These are phyloP conservation scores for Myotis davidii DNA, from an alignment of 2,113 vertebrate species.

Conservation along the genomic window DNA sequence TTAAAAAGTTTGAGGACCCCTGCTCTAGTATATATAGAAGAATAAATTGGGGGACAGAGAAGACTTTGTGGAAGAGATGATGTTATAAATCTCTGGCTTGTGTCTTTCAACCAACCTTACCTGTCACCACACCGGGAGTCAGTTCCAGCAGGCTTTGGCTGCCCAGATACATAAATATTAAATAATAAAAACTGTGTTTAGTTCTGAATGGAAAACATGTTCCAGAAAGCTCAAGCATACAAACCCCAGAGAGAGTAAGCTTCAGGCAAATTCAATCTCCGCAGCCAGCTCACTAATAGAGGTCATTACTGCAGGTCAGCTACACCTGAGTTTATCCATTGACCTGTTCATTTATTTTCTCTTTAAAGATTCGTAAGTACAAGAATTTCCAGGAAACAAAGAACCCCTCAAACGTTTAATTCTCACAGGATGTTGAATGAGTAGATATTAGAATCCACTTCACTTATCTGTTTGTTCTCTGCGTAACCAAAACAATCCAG, in stretches of 20 bases:
- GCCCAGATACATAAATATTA: slow-evolving; percentile 61
- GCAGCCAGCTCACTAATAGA: not conserved
- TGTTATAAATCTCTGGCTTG: not conserved
- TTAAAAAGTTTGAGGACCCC: no score
- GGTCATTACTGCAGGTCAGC: slow-evolving; percentile 24
- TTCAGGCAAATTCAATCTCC: slow-evolving; percentile 47
- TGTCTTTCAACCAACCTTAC: not conserved
- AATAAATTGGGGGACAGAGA: not conserved
- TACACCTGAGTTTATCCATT: not conserved
- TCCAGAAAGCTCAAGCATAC: slow-evolving; percentile 56
- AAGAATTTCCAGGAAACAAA: slow-evolving; percentile 52
- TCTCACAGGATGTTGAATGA: slow-evolving; percentile 36
- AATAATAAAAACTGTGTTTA: slow-evolving; percentile 27
- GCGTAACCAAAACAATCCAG: slow-evolving; percentile 45
- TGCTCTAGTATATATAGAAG: no score
- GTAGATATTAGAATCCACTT: not conserved
- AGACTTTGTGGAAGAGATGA: not conserved
- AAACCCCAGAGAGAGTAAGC: slow-evolving; percentile 55
- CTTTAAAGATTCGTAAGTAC: slow-evolving; percentile 24
- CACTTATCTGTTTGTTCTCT: not conserved
- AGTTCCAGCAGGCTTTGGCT: slow-evolving; percentile 45
- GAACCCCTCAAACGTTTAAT: not conserved
- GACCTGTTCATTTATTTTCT: slow-evolving; percentile 3
- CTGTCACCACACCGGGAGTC: not conserved
- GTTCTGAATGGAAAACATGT: slow-evolving; percentile 64